Evolutionary conservation across 2,888 invertebrate genomes (phyloP).

Genomic region (Allacma fusca): DNA sequence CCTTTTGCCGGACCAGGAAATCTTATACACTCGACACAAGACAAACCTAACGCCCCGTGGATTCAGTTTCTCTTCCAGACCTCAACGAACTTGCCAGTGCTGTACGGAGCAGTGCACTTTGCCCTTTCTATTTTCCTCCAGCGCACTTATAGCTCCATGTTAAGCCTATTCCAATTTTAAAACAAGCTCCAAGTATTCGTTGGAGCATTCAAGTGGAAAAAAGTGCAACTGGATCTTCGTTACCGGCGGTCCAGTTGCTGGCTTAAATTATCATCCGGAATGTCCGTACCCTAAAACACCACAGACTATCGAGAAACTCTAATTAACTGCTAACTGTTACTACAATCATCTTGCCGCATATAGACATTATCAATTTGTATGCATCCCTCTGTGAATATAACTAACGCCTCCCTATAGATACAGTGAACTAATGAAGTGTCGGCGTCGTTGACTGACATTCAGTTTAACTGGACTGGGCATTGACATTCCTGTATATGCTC

Average conservation of each 20-base stretch:
- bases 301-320: neutral
- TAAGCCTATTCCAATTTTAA: neutral
- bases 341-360: neutral
- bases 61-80: slow-evolving; percentile 35
- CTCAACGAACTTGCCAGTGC: neutral
- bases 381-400: no score
- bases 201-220: slow-evolving; percentile 40
- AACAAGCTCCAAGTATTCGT: slow-evolving; percentile 7
- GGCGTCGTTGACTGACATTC: slow-evolving; percentile 12
- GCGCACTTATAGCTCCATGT: neutral
- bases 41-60: slow-evolving; percentile 43
- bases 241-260: neutral
- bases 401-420: no score
- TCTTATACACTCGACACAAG: slow-evolving; percentile 39
- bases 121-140: neutral
- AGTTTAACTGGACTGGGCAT: no score
- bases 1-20: slow-evolving; percentile 16
- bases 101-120: neutral
- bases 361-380: neutral
- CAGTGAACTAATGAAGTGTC: slow-evolving; percentile 30
- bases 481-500: no score
- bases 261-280: neutral
- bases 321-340: neutral
- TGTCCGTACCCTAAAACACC: neutral
- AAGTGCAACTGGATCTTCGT: slow-evolving; percentile 34